A percentile compares a stretch with the other conserved stretches of the same genome.
Conservation (phyloP, 2,797 vertebrate genomes). For the Ibycter americanus region DNA sequence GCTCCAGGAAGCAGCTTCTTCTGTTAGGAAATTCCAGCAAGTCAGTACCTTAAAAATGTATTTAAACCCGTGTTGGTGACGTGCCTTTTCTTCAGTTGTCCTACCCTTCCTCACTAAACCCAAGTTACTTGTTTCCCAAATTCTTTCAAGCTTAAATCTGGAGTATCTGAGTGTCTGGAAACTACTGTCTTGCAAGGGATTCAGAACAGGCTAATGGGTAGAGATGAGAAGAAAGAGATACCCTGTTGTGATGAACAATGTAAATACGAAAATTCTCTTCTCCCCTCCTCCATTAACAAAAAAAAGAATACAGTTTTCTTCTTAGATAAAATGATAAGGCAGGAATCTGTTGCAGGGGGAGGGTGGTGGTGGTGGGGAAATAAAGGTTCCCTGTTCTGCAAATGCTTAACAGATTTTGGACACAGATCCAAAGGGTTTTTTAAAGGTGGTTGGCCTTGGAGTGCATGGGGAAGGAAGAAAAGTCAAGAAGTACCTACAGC, state of each 20-base stretch:
- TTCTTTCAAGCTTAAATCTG: neutral
- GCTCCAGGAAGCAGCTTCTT: neutral
- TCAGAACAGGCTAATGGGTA: neutral
- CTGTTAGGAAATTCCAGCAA: neutral
- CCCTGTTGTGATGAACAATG: neutral
- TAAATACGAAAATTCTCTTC: neutral
- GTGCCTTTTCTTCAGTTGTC: neutral
- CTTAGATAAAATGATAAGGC: neutral
- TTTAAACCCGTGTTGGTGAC: neutral
- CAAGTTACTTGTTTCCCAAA: neutral
- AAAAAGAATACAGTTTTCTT: neutral
- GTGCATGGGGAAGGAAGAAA: neutral
- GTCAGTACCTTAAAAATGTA: neutral
- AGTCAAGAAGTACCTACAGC: neutral
- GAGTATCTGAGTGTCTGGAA: neutral
- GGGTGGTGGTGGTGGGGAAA: rapidly evolving
- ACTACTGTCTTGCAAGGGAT: neutral
- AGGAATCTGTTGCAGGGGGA: neutral
- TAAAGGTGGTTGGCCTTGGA: neutral
- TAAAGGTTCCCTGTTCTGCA: neutral
- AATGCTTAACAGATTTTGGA: neutral
- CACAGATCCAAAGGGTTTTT: neutral
- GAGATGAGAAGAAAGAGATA: neutral
- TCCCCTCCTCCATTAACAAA: neutral
- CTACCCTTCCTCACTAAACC: neutral